Evolutionary conservation across 2,888 invertebrate species (phyloP).

Genomic region (Chymomyza procnemis): DNA sequence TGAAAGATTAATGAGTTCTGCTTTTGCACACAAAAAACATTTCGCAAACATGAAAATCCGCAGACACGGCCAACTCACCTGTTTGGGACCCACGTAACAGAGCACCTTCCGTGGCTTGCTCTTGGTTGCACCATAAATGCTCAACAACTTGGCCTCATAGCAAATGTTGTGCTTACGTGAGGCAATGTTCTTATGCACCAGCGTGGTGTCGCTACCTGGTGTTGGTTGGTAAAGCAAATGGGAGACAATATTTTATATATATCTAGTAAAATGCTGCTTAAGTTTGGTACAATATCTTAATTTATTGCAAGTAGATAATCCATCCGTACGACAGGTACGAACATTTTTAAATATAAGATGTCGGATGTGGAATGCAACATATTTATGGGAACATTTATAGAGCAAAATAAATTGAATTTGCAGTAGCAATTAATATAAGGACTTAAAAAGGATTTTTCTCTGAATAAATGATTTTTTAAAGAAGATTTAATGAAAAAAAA

Average conservation of each 20-base stretch:
- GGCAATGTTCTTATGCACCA: conserved; percentile 91
- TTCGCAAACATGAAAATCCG: conserved; percentile 21
- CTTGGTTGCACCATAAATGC: conserved; percentile 79
- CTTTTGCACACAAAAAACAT: conserved; percentile 50
- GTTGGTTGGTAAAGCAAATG: not conserved
- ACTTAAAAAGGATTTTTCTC: too few relatives aligned
- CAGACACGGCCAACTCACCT: conserved; percentile 77
- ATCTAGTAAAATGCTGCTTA: not conserved
- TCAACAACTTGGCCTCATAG: conserved; percentile 89
- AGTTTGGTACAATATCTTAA: not conserved
- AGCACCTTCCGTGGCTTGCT: conserved; percentile 91
- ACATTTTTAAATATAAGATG: not conserved
- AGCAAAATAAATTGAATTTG: too few relatives aligned
- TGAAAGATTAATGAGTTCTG: conserved; percentile 78
- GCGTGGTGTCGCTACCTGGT: conserved; percentile 88
- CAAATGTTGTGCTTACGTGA: conserved; percentile 91
- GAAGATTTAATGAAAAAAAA: too few relatives aligned
- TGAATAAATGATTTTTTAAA: too few relatives aligned
- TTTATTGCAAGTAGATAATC: not conserved
- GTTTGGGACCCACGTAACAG: conserved; percentile 94
- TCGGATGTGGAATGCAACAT: too few relatives aligned
- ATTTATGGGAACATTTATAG: too few relatives aligned
- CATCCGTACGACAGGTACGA: too few relatives aligned
- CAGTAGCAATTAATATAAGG: too few relatives aligned
- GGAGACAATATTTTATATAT: not conserved